Conservation (phyloP, 2,888 invertebrate species). For the Philhelius pedissequus region DNA sequence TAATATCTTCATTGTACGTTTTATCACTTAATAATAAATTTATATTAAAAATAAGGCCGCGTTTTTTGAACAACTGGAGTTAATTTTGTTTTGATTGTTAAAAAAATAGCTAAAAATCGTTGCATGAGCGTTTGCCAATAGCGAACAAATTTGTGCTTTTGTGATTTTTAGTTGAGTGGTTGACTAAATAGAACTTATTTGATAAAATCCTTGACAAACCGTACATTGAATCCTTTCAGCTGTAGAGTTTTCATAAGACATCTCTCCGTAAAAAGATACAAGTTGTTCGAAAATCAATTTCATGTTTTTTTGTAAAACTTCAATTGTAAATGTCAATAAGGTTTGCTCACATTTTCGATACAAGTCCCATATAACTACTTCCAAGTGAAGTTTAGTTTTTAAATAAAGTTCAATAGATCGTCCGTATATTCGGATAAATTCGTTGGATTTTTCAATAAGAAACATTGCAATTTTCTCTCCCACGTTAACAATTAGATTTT, state of each 20-base stretch:
- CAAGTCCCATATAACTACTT: conserved; percentile 35
- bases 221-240: not conserved
- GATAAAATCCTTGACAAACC: conserved; percentile 26
- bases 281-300: not conserved
- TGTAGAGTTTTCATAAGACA: not conserved
- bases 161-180: not conserved
- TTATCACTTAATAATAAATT: too few relatives aligned
- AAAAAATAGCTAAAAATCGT: not conserved
- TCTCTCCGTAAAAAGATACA: not conserved
- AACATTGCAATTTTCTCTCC: not conserved
- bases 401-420: not conserved
- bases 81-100: not conserved
- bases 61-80: not conserved
- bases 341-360: not conserved
- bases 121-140: not conserved
- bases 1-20: too few relatives aligned
- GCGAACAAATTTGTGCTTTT: not conserved
- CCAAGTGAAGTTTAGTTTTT: conserved; percentile 14
- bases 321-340: not conserved
- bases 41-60: too few relatives aligned
- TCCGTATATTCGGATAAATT: conserved; percentile 3
- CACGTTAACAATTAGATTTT: not conserved
- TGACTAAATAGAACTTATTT: conserved; percentile 12
- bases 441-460: conserved; percentile 11
- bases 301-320: not conserved